phyloP scores from a whole-genome alignment of 2,113 vertebrate species.

The Cryptomyrus ogoouensis region DNA sequence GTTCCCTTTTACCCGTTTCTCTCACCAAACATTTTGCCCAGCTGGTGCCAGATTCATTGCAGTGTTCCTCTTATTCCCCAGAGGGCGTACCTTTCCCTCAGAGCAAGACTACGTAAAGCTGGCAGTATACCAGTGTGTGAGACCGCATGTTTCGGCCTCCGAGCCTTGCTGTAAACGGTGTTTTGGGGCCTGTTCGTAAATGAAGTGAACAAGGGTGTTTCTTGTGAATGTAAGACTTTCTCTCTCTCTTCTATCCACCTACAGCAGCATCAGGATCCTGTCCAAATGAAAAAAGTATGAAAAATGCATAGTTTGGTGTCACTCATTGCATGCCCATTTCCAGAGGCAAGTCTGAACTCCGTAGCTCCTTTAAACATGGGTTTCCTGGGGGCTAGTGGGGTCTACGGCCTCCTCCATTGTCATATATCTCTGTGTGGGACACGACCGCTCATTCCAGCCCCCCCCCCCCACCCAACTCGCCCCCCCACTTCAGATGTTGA shows the following conservation, averaged over 20 bases:
- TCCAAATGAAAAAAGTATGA: slow-evolving; percentile 28
- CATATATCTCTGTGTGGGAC: slow-evolving; percentile 23
- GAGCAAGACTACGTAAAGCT: not conserved
- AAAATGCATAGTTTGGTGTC: slow-evolving; percentile 23
- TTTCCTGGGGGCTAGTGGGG: slow-evolving; percentile 1
- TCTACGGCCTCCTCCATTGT: slow-evolving; percentile 6
- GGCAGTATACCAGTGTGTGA: not conserved
- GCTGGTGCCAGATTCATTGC: not conserved
- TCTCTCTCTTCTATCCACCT: slow-evolving; percentile 19
- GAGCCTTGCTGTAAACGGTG: not conserved
- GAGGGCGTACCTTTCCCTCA: not conserved
- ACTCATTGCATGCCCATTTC: slow-evolving; percentile 24
- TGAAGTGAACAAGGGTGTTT: slow-evolving; percentile 8
- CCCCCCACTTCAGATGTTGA: no score
- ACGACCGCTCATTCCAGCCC: slow-evolving; percentile 17
- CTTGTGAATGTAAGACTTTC: slow-evolving; percentile 20
- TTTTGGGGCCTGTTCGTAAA: not conserved
- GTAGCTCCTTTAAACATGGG: slow-evolving; percentile 9
- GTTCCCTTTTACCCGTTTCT: not conserved
- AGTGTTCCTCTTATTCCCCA: not conserved
- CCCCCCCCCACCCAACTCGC: not conserved
- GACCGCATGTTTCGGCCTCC: not conserved
- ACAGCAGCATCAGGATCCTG: slow-evolving; percentile 21
- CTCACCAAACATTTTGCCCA: not conserved
- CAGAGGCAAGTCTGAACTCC: slow-evolving; percentile 21